These are phyloP conservation scores for Neostethus bicornis DNA, from an alignment of 2,797 vertebrate species.

Conservation along the genomic window DNA sequence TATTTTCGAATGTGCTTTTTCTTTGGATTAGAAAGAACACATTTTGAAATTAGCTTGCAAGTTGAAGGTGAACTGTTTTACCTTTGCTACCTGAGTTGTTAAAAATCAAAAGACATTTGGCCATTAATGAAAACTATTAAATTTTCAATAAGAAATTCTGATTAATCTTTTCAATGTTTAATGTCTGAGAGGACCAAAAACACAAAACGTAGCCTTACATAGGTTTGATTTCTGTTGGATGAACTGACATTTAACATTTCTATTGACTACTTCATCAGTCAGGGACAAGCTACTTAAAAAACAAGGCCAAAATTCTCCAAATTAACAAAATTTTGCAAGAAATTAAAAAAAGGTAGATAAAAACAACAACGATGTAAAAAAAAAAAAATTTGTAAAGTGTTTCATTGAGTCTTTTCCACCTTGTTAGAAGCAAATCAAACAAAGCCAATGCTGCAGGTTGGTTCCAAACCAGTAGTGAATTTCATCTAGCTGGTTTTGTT, in stretches of 20 bases:
- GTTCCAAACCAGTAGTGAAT: constrained; percentile 54
- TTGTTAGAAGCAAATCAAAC: constrained; percentile 11
- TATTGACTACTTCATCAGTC: neutral
- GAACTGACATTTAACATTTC: constrained; percentile 8
- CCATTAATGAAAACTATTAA: neutral
- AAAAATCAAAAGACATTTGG: neutral
- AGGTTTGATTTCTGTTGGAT: neutral
- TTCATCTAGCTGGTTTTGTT: constrained; percentile 45
- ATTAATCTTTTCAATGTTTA: neutral
- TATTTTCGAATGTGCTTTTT: too few relatives aligned
- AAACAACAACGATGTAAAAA: too few relatives aligned
- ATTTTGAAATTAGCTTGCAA: neutral
- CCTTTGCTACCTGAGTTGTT: neutral
- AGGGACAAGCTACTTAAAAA: neutral
- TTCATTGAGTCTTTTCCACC: neutral
- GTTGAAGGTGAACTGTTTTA: neutral
- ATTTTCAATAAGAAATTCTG: neutral
- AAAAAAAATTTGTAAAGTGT: too few relatives aligned
- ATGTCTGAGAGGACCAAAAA: neutral
- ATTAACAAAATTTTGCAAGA: neutral
- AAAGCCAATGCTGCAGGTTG: constrained; percentile 27
- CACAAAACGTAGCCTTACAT: neutral
- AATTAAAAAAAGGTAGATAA: neutral
- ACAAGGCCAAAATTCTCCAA: neutral
- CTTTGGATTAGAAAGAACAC: too few relatives aligned